Conservation (phyloP, 2,888 invertebrate genomes). For the Sinodicranocentrus sp. region DNA sequence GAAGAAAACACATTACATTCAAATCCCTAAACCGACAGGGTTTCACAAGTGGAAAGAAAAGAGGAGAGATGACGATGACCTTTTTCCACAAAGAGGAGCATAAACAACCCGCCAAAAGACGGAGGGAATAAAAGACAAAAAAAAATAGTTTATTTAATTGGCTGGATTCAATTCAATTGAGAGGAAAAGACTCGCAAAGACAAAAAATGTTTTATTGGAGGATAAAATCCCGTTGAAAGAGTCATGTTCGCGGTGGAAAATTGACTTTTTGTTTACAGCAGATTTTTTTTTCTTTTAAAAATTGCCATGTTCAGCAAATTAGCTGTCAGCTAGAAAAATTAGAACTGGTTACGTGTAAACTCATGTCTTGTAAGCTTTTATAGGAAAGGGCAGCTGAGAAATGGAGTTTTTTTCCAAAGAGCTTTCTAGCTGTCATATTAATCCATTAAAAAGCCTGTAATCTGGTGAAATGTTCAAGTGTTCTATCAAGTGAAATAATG, state of each 20-base stretch:
- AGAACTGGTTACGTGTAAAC: background rate
- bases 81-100: background rate
- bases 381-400: no score
- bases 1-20: constrained; percentile 22
- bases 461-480: constrained; percentile 28
- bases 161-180: background rate
- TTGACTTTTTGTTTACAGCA: no score
- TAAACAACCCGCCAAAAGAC: background rate
- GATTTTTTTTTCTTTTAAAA: background rate
- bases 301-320: constrained; percentile 4
- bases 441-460: constrained; percentile 6
- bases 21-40: constrained; percentile 13
- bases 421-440: constrained; percentile 23
- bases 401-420: background rate
- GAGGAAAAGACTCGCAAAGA: background rate
- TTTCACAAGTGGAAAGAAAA: constrained; percentile 6
- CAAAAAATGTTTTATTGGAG: no score
- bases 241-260: no score
- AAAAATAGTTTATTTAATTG: constrained; percentile 10
- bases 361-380: no score
- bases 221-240: no score
- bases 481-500: constrained; percentile 8
- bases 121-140: background rate
- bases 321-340: background rate
- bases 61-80: constrained; percentile 33